phyloP scores from a whole-genome alignment of 2,888 invertebrate species.

The Anthophora plumipes region DNA sequence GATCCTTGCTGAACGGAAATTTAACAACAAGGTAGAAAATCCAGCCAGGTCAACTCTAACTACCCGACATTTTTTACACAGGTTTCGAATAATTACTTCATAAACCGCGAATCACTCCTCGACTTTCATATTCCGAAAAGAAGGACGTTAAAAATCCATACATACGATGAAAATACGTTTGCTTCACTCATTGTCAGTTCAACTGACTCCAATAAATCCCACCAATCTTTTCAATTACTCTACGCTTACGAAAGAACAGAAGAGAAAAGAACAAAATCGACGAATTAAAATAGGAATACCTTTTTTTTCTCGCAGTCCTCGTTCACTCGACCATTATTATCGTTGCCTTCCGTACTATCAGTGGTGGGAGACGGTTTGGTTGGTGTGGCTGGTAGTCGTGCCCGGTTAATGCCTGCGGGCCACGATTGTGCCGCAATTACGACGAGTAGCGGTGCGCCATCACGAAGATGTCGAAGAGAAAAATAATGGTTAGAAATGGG shows the following conservation, averaged over 20 bases:
- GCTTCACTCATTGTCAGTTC: background rate
- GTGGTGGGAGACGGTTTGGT: slow-evolving; percentile 53
- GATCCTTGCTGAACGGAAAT: no score
- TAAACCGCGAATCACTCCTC: background rate
- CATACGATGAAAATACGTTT: background rate
- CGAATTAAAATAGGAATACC: background rate
- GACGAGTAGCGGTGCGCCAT: slow-evolving; percentile 63
- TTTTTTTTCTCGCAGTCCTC: slow-evolving; percentile 11
- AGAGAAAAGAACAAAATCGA: background rate
- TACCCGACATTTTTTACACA: no score
- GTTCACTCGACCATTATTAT: slow-evolving; percentile 56
- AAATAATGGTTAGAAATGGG: slow-evolving; percentile 59
- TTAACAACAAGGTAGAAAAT: no score
- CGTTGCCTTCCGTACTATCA: slow-evolving; percentile 59
- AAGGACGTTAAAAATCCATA: background rate
- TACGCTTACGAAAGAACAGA: background rate
- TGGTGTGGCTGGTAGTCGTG: slow-evolving; percentile 49
- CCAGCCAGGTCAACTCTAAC: no score
- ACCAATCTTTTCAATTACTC: background rate
- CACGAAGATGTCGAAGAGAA: slow-evolving; percentile 68
- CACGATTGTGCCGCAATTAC: slow-evolving; percentile 72
- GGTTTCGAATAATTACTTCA: background rate
- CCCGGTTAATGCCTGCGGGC: slow-evolving; percentile 59
- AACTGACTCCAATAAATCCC: background rate
- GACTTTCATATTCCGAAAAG: background rate